These are phyloP conservation scores for Orgyia antiqua DNA, from an alignment of 2,888 invertebrate species.

Conservation along the genomic window DNA sequence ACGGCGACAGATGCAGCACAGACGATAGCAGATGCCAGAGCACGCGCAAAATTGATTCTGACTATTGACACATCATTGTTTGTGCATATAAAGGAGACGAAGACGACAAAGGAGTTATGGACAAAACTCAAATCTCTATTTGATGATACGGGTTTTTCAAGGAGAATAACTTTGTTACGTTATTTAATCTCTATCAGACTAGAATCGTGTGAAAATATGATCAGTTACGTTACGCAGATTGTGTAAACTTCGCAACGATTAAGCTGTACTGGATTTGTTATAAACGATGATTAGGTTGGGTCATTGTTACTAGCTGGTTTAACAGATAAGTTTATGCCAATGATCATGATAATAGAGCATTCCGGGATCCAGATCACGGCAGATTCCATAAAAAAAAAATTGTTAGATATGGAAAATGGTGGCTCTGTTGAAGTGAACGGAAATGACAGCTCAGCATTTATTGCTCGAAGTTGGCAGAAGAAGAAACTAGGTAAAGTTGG, in stretches of 20 bases:
- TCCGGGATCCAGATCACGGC: conserved; percentile 10
- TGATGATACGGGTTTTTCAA: conserved; percentile 1
- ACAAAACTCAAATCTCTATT: too few relatives aligned
- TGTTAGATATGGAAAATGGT: conserved; percentile 1
- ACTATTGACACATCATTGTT: background rate
- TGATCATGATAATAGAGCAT: conserved; percentile 15
- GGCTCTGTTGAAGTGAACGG: background rate
- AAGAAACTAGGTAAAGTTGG: conserved; percentile 4
- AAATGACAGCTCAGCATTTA: background rate
- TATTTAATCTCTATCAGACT: background rate
- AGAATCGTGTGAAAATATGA: background rate
- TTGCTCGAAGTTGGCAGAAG: background rate
- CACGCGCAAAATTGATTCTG: background rate
- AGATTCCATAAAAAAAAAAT: conserved; percentile 4
- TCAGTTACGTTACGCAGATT: conserved; percentile 22
- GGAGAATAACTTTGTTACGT: conserved; percentile 1
- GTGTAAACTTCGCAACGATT: conserved; percentile 18
- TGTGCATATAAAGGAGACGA: conserved; percentile 1
- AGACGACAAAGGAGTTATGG: conserved; percentile 2
- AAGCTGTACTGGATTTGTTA: conserved; percentile 18
- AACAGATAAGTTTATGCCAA: conserved; percentile 9
- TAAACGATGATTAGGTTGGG: conserved; percentile 23
- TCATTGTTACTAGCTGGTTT: conserved; percentile 17
- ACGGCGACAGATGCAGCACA: too few relatives aligned
- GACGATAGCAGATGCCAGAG: background rate